Percentiles rank a stretch among this genome's conserved stretches.
These are phyloP conservation scores for Agapostemon virescens DNA, from an alignment of 2,888 invertebrate species.

Conservation along the genomic window DNA sequence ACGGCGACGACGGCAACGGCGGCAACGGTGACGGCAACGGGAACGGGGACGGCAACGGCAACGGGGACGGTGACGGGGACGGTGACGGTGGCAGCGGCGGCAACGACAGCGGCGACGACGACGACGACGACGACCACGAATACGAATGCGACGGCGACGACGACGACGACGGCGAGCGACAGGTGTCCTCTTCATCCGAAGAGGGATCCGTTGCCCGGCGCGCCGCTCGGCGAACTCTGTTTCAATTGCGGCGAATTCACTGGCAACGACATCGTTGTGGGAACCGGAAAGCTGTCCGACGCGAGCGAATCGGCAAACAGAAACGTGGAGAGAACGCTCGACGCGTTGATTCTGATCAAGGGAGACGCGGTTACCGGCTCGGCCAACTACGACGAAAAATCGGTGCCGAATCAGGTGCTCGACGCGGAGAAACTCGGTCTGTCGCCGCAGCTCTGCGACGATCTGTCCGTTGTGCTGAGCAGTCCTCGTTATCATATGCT, in stretches of 20 bases:
- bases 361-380: conserved; percentile 82
- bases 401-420: conserved; percentile 83
- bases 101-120: not conserved
- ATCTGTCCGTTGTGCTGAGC: conserved; percentile 86
- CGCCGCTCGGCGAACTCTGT: conserved; percentile 70
- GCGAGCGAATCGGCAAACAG: conserved; percentile 59
- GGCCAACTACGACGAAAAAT: conserved; percentile 84
- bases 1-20: not conserved
- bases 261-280: conserved; percentile 55
- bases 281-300: conserved; percentile 58
- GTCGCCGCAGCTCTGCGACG: conserved; percentile 85
- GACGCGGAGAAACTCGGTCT: conserved; percentile 86
- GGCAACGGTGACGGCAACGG: not conserved
- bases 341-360: conserved; percentile 82
- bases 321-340: conserved; percentile 81
- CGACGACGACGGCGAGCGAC: conserved; percentile 13
- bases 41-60: no score
- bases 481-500: conserved; percentile 87
- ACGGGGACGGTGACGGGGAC: no score
- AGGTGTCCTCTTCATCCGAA: conserved; percentile 68
- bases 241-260: conserved; percentile 73
- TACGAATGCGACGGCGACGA: no score
- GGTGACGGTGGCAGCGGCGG: not conserved
- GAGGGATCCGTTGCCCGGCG: conserved; percentile 54
- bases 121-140: no score